These are phyloP conservation scores for Myanophis thanlyinensis DNA, from an alignment of 2,113 vertebrate species.

Conservation along the genomic window DNA sequence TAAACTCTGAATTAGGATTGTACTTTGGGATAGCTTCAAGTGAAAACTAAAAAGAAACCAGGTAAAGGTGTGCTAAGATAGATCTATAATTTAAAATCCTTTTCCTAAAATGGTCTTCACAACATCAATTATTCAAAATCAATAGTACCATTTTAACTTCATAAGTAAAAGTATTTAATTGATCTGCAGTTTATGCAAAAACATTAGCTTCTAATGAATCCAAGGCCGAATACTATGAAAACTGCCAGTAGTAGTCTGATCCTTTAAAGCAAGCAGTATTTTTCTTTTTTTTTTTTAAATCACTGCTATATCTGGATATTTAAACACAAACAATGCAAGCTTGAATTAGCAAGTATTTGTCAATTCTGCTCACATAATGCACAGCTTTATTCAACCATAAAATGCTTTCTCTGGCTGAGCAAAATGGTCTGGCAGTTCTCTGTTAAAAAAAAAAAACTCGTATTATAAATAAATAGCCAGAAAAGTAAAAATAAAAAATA, in stretches of 20 bases:
- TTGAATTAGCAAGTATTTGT: not conserved
- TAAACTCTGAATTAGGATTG: not conserved
- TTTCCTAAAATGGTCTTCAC: not conserved
- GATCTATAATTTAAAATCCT: not conserved
- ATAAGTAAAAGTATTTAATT: not conserved
- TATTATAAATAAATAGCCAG: not conserved
- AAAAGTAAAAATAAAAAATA: not conserved
- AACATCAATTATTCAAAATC: not conserved
- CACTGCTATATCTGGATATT: not conserved
- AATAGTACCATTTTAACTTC: not conserved
- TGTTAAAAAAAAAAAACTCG: not conserved
- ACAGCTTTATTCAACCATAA: not conserved
- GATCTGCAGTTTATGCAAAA: not conserved
- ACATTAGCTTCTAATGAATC: slow-evolving; percentile 2
- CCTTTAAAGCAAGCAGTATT: not conserved
- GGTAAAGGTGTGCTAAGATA: not conserved
- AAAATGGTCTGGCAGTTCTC: not conserved
- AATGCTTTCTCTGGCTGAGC: not conserved
- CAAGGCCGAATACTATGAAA: not conserved
- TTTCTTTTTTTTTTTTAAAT: not conserved
- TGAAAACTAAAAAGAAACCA: not conserved
- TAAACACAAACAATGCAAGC: not conserved
- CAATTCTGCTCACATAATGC: not conserved
- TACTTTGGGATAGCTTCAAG: not conserved
- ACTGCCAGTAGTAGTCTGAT: not conserved